phyloP scores from a whole-genome alignment of 2,888 invertebrate genomes.

The Lottia gigantea region DNA sequence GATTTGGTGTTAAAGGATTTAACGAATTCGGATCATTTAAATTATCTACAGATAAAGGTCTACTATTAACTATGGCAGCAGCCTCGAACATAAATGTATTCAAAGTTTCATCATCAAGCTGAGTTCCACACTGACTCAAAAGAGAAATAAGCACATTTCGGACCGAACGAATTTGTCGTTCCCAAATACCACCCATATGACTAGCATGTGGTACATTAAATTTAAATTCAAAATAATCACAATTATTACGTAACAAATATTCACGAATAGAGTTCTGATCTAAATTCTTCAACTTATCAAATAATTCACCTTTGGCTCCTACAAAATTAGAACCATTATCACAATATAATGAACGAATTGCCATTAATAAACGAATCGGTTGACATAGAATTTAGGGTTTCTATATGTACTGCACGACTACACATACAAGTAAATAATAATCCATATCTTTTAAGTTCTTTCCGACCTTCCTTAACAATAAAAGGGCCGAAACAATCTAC shows the following conservation, averaged over 20 bases:
- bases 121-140: conserved; percentile 17
- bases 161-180: conserved; percentile 40
- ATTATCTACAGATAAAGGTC: conserved; percentile 29
- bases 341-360: conserved; percentile 26
- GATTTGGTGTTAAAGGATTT: conserved; percentile 28
- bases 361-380: conserved; percentile 40
- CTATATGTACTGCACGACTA: conserved; percentile 55
- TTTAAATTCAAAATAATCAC: conserved; percentile 30
- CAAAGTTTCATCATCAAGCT: conserved; percentile 28
- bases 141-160: conserved; percentile 31
- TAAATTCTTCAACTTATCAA: neutral
- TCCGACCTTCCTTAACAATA: conserved; percentile 42
- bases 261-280: conserved; percentile 20
- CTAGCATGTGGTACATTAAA: conserved; percentile 41
- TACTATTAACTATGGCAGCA: conserved; percentile 29
- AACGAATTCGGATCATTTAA: conserved; percentile 20
- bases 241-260: conserved; percentile 23
- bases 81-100: conserved; percentile 32
- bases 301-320: conserved; percentile 31
- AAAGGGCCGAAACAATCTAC: conserved; percentile 42
- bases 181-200: conserved; percentile 49
- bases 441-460: conserved; percentile 51
- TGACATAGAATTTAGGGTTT: conserved; percentile 32
- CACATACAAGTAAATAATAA: conserved; percentile 55
- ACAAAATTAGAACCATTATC: conserved; percentile 39